These are phyloP conservation scores for Isichthys henryi DNA, from an alignment of 2,113 vertebrate genomes.

Conservation along the genomic window DNA sequence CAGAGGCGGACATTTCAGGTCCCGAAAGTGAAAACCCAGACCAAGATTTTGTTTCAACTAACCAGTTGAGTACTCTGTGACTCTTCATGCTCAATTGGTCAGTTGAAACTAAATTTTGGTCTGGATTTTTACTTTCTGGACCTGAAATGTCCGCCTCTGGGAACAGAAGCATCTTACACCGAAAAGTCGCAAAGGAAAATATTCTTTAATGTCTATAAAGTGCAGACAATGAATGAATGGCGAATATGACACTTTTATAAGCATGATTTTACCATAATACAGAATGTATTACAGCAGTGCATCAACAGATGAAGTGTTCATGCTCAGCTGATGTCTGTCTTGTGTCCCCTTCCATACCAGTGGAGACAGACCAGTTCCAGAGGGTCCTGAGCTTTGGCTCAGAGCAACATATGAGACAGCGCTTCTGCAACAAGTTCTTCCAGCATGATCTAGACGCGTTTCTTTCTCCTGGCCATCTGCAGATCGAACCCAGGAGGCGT, in stretches of 20 bases:
- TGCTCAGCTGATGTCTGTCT: not conserved
- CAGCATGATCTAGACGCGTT: slow-evolving; percentile 84
- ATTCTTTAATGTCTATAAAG: not conserved
- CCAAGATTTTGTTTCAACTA: no score
- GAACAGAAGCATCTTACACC: not conserved
- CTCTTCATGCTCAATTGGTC: no score
- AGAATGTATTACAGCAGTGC: not conserved
- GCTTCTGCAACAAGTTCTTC: slow-evolving; percentile 85
- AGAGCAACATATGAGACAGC: slow-evolving; percentile 74
- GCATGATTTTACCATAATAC: not conserved
- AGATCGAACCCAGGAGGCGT: slow-evolving; percentile 81
- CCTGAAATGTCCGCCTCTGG: no score
- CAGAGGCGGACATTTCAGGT: no score
- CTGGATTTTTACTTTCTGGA: no score
- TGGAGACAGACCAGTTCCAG: slow-evolving; percentile 50
- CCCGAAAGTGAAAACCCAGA: no score
- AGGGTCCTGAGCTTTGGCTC: slow-evolving; percentile 56
- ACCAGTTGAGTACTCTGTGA: no score
- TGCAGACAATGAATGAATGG: not conserved
- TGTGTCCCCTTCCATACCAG: slow-evolving; percentile 28
- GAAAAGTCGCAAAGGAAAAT: not conserved
- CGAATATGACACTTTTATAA: not conserved
- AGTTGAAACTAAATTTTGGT: no score
- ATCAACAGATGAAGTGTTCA: not conserved
- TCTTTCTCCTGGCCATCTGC: slow-evolving; percentile 76